Base-by-base conservation (phyloP, 2,888 invertebrate species). In the Drosophila atripex region DNA sequence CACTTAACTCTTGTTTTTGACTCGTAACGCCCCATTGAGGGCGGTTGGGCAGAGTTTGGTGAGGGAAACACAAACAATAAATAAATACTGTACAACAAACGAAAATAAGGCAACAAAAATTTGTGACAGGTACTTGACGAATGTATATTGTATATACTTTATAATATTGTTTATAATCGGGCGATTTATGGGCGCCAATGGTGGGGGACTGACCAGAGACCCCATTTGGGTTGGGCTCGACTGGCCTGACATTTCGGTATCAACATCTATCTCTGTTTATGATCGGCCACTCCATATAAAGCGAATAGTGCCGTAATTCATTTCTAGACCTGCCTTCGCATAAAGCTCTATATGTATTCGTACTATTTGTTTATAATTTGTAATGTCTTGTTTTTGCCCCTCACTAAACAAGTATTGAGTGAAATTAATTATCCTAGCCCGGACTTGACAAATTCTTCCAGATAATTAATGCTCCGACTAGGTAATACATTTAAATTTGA, bases 101-200 rank as follows among this genome's bases (percentile, higher is more conserved):
- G 21, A 39, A 46, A 35, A 47, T 45, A 28, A 32, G 25, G 39
- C 53, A 53, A 65, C 54, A 54, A 32, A 23, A 61, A 60, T 78
- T 76, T 72, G 80, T 70, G 80, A 74, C 69, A 53, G 66, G 54
- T 58, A 76, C 78, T 79, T 76, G 71, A 55, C 41, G 38, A 54
- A 57, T 52, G 43, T 64, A 9, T 28, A 57, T 60, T 52, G 43
- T 64, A 9, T 28, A 57, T 60, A 54, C 56, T 59, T 30, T 60
- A 65, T 60, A 71, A 41, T 69, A 47, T 54, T 59, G 51, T 71
- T 58, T 70, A 77, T 80, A 72, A 80, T 83, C 84, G 58, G 21
- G 46, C 52, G 74, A 80, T 83, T 83, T 80, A 77, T 70, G 66
- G 50, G 21, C 14, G 39, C 52, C 43, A 3, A 14, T n/a, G 45